Base-by-base conservation (phyloP, 1,140 invertebrate species). In the Himalopsyche phryganea region DNA sequence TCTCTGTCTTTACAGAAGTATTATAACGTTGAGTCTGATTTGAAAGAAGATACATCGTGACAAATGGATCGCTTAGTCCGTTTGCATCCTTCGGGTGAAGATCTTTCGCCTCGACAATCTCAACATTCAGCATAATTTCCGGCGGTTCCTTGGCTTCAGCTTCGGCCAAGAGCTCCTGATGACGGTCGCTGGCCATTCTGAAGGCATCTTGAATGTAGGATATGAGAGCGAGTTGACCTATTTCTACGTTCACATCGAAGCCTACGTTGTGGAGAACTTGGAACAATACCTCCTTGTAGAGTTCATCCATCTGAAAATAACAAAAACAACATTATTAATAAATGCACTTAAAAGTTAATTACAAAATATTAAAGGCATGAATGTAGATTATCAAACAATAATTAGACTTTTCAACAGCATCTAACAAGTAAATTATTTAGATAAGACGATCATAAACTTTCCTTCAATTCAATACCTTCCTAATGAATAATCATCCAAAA, bases 1-100 rank as follows among this genome's bases (percentile, higher is more conserved):
- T 97, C 60, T 83, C 83, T 5, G 85, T 81, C 76, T 96, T 97
- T 1, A 98, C 94, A 7, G 91, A 90, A 13, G 95, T 96, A 59
- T 91, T 92, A 65, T 90, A 91, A 61, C 88, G 82, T 66, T 87
- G 85, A 0, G 86, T 84, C 1, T 83, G 80, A 57, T 85, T 83
- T 9, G 88, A 91, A 67, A 87, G 84, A 50, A 92, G 74, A 72
- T 87, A 93, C 58, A 94, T 78, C 1, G 89, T 91, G 18, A 91
- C 91, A 68, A 96, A 98, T 1, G 96, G 96, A 79, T 98, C 96
- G 68, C 94, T 96, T 57, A 93, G 84, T 15, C 95, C 96, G 75
- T 96, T 97, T 0, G 95, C 86, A 80, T 98, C 96, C 80, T 98
- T 98, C 3, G 96, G 90, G 63, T 88, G 83, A 23, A 98, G 73